These are phyloP conservation scores for Atherinosoma microstoma DNA, from an alignment of 2,797 vertebrate species.

Conservation along the genomic window DNA sequence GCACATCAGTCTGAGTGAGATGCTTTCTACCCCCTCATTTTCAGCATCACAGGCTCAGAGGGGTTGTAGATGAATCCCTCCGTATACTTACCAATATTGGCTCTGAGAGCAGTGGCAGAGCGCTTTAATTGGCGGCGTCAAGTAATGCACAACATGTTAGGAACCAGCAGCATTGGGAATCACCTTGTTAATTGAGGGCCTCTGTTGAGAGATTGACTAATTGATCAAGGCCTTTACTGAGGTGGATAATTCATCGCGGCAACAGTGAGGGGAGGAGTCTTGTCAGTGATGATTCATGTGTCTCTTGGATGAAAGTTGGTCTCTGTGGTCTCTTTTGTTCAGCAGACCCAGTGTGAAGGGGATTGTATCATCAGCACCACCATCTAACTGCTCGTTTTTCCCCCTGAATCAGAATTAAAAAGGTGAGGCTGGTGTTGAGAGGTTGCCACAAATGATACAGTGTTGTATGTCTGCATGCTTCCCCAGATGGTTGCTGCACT, in stretches of 20 bases:
- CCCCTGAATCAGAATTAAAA: conserved; percentile 83
- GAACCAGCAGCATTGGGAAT: conserved; percentile 69
- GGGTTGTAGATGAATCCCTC: conserved; percentile 70
- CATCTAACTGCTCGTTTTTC: conserved; percentile 52
- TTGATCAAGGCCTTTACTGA: conserved; percentile 79
- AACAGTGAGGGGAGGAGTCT: conserved; percentile 69
- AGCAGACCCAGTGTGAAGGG: conserved; percentile 52
- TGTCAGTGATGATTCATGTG: conserved; percentile 80
- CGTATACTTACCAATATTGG: conserved; percentile 57
- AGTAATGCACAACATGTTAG: conserved; percentile 71
- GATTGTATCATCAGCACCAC: conserved; percentile 71
- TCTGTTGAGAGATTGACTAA: conserved; percentile 83
- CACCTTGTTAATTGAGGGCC: conserved; percentile 79
- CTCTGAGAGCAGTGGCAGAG: conserved; percentile 47
- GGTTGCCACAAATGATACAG: conserved; percentile 84
- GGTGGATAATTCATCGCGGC: conserved; percentile 75
- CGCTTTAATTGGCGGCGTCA: conserved; percentile 75
- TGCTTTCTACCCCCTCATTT: conserved; percentile 71
- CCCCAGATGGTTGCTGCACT: conserved; percentile 67
- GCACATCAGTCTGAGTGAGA: conserved; percentile 73
- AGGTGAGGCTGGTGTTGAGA: conserved; percentile 78
- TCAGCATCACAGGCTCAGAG: conserved; percentile 62
- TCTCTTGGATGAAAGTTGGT: conserved; percentile 67
- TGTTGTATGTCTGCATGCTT: conserved; percentile 72
- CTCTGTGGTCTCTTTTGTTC: conserved; percentile 80